Conservation (phyloP, 2,888 invertebrate species). For the Microdon myrmicae region DNA sequence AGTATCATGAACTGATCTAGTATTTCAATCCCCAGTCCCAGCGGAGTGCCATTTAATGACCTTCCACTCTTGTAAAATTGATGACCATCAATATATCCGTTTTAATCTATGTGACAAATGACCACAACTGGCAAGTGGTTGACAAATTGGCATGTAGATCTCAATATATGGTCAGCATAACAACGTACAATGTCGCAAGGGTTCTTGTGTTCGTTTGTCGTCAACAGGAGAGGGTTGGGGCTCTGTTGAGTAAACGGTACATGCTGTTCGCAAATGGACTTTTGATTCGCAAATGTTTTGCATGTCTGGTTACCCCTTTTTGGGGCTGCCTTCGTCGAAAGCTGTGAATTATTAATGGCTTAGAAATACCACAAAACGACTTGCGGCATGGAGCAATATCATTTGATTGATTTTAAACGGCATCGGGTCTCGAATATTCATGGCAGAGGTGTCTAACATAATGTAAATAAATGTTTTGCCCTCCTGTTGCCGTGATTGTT, state of each 20-base stretch:
- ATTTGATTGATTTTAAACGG: conserved; percentile 49
- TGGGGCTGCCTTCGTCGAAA: conserved; percentile 16
- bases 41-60: conserved; percentile 22
- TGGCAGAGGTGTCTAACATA: conserved; percentile 45
- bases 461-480: conserved; percentile 51
- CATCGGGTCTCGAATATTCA: conserved; percentile 39
- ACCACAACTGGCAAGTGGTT: conserved; percentile 45
- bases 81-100: conserved; percentile 38
- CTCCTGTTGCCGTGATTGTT: conserved; percentile 23
- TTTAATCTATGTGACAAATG: conserved; percentile 50
- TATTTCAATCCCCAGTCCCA: conserved; percentile 3
- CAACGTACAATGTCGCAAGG: too few species aligned
- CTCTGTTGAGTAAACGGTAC: conserved; percentile 13
- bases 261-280: conserved; percentile 30
- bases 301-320: conserved; percentile 24
- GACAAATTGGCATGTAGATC: conserved; percentile 50
- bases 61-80: conserved; percentile 29
- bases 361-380: conserved; percentile 26
- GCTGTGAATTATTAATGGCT: conserved; percentile 47
- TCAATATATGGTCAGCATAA: conserved; percentile 26
- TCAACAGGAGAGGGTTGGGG: conserved; percentile 4
- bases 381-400: conserved; percentile 15
- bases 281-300: conserved; percentile 15
- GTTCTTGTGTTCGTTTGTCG: conserved; percentile 22
- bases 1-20: conserved; percentile 33